Base-by-base conservation (phyloP, 2,797 vertebrate species). In the Rhodeus uyekii region DNA sequence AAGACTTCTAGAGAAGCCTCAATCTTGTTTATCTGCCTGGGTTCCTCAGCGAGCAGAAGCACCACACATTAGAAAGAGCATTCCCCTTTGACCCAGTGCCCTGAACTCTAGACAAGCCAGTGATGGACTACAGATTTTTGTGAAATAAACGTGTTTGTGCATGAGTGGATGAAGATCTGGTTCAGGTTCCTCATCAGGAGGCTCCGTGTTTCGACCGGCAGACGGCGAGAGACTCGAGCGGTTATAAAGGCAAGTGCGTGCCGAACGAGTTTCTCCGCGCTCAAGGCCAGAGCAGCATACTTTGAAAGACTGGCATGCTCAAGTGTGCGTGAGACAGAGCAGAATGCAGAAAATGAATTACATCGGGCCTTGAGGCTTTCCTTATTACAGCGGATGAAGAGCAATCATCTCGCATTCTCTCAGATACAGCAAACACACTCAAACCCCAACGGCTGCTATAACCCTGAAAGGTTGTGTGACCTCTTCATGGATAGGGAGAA, bases 11-110 rank as follows among this genome's bases (percentile, higher is more conserved):
- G 67, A 14, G 24, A 44, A 18, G 39, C 13, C 65, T 44, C 8
- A 3, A 69, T 18, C 67, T 27, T 69, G 39, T 82, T 83, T 85
- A 76, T 84, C 69, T 80, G 82, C 80, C 27, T 80, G 22, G 69
- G 68, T 76, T 42, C 60, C 63, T 84, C 79, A 86, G 74, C 65
- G 86, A 75, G 42, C 60, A 27, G 24, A 61, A 58, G n/a, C n/a
- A n/a, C n/a, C n/a, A n/a, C n/a, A n/a, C 38, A n/a, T 68, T 44
- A 38, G 0, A 68, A 42, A 29, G 74, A 76, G 44, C 32, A 60
- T 48, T 48, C 27, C 27, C 2, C n/a, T 64, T 64, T 64, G 32
- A 64, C 32, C 18, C 2, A 50, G 48, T 50, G 48, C 16, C 36
- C n/a, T 65, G 34, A 63, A 18, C 60, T 32, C 27, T 9, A 19